Percentiles rank a stretch among this genome's conserved stretches.
Evolutionary conservation across 1,140 invertebrate genomes (phyloP).

Genomic region (Drosophila truncata): DNA sequence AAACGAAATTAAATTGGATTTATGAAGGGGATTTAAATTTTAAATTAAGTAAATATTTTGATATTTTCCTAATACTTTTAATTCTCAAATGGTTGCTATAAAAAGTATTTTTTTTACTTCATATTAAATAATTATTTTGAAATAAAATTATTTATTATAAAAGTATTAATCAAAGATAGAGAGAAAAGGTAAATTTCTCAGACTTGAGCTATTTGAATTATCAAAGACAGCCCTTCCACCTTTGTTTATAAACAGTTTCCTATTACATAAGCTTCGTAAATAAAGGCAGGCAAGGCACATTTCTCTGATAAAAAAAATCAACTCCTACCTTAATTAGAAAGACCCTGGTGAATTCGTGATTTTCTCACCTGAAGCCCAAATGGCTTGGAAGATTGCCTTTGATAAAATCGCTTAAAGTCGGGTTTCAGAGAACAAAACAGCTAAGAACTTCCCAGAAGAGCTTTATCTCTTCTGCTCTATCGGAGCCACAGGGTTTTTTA

Average conservation of each 20-base stretch:
- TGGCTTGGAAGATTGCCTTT: constrained; percentile 19
- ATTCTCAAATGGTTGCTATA: neutral
- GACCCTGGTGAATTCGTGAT: constrained; percentile 2
- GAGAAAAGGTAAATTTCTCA: too few relatives aligned
- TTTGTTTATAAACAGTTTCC: constrained; percentile 9
- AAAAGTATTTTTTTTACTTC: too few relatives aligned
- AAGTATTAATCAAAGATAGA: too few relatives aligned
- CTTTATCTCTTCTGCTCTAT: constrained; percentile 44
- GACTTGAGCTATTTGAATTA: neutral
- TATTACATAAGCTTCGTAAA: neutral
- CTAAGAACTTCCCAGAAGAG: constrained; percentile 42
- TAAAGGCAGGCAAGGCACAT: neutral
- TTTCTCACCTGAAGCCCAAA: constrained; percentile 30
- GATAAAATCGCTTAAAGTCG: constrained; percentile 30
- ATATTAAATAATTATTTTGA: too few relatives aligned
- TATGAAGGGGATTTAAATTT: neutral
- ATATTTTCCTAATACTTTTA: neutral
- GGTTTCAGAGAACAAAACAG: neutral
- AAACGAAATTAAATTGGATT: constrained; percentile 2
- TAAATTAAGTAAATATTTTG: neutral
- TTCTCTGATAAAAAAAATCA: neutral
- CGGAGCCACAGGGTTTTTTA: constrained; percentile 36
- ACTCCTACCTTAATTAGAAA: constrained; percentile 16
- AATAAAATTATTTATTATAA: too few relatives aligned
- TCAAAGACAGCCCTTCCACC: neutral